Evolutionary conservation across 1,140 invertebrate genomes (phyloP).

Genomic region (Hycleus cichorii): DNA sequence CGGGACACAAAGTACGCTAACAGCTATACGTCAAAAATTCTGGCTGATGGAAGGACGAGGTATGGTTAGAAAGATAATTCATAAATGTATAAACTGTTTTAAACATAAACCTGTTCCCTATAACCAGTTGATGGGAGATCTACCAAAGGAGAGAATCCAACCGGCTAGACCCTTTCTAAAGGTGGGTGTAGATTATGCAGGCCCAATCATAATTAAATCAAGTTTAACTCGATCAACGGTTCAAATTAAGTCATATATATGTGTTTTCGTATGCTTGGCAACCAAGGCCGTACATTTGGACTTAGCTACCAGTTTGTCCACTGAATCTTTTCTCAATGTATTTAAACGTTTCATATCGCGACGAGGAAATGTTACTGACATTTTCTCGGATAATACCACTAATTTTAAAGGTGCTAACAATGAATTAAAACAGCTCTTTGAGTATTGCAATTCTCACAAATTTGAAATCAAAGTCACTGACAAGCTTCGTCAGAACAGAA

Average conservation of each 20-base stretch:
- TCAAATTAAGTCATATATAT: slow-evolving; percentile 33
- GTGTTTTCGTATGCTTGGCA: slow-evolving; percentile 35
- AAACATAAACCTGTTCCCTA: slow-evolving; percentile 18
- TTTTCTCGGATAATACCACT: background rate
- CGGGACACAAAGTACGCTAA: slow-evolving; percentile 14
- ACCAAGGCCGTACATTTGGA: slow-evolving; percentile 36
- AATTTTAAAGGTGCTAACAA: background rate
- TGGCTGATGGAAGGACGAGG: slow-evolving; percentile 25
- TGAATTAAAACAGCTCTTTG: background rate
- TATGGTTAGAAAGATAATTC: slow-evolving; percentile 20
- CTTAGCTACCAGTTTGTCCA: slow-evolving; percentile 27
- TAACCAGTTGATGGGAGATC: slow-evolving; percentile 34
- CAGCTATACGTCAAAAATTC: slow-evolving; percentile 3
- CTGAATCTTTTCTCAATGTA: slow-evolving; percentile 36
- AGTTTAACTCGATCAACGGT: slow-evolving; percentile 10
- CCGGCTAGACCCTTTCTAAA: slow-evolving; percentile 28
- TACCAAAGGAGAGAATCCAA: slow-evolving; percentile 20
- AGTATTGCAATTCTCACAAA: background rate
- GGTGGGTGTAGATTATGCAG: slow-evolving; percentile 36
- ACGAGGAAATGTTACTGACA: slow-evolving; percentile 9
- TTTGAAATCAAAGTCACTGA: background rate
- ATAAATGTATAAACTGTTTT: slow-evolving; percentile 32
- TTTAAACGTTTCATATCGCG: slow-evolving; percentile 36
- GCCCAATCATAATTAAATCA: slow-evolving; percentile 24
- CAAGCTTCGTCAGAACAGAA: background rate